Evolutionary conservation across 2,888 invertebrate genomes (phyloP).

Genomic region (Brenthis hecate): DNA sequence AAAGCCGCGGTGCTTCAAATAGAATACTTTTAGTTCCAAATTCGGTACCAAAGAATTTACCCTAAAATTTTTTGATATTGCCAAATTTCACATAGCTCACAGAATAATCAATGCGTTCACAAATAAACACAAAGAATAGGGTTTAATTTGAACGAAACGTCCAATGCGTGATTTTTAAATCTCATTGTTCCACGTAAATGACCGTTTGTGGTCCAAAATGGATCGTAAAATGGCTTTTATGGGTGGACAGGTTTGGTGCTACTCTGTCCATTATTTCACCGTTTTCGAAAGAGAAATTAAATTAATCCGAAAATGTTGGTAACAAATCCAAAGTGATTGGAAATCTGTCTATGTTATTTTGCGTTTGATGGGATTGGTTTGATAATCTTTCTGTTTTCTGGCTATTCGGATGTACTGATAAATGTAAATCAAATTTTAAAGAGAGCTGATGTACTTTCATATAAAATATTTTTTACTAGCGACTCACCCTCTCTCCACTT

Average conservation of each 20-base stretch:
- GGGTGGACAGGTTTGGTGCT: slow-evolving; percentile 63
- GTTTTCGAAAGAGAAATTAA: slow-evolving; percentile 63
- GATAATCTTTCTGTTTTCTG: neutral
- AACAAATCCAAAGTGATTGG: slow-evolving; percentile 38
- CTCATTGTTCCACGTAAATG: slow-evolving; percentile 60
- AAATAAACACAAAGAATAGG: neutral
- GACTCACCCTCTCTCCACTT: too few species aligned
- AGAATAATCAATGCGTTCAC: neutral
- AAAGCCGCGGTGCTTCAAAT: too few species aligned
- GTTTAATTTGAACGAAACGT: slow-evolving; percentile 21
- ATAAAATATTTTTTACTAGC: too few species aligned
- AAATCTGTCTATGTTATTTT: slow-evolving; percentile 33
- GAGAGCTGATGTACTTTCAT: too few species aligned
- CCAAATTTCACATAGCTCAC: neutral
- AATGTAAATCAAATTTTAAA: too few species aligned
- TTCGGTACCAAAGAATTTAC: too few species aligned
- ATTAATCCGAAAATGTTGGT: slow-evolving; percentile 53
- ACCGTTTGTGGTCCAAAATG: slow-evolving; percentile 66
- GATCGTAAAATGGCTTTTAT: slow-evolving; percentile 72
- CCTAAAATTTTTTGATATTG: neutral
- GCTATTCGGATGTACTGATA: too few species aligned
- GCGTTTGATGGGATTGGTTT: slow-evolving; percentile 21
- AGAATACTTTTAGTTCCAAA: too few species aligned
- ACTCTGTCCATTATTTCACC: slow-evolving; percentile 61
- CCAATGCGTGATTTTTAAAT: slow-evolving; percentile 53